phyloP scores from a whole-genome alignment of 1,140 invertebrate genomes.

The Brachionus paranguensis region DNA sequence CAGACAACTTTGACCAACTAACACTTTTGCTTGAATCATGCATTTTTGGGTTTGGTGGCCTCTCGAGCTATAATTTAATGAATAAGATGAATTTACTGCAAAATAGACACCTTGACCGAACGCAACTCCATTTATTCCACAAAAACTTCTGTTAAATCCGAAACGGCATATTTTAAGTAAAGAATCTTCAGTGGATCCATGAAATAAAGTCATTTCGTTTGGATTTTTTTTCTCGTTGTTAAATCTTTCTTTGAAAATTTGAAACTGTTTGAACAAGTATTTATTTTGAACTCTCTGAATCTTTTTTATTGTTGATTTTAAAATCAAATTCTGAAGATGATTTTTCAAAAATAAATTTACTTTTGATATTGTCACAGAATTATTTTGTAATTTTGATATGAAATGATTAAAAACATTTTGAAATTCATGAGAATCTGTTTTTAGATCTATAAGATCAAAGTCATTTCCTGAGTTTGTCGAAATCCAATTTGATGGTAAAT shows the following conservation, averaged over 20 bases:
- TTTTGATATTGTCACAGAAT: neutral
- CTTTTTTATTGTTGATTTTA: neutral
- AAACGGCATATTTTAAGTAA: neutral
- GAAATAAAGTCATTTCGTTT: slow-evolving; percentile 6
- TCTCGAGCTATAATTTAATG: neutral
- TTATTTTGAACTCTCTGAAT: slow-evolving; percentile 6
- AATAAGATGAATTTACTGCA: neutral
- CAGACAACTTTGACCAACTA: neutral
- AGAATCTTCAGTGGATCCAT: neutral
- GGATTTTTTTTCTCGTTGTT: neutral
- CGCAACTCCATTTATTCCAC: slow-evolving; percentile 19
- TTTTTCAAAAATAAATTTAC: neutral
- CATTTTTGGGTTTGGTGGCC: neutral
- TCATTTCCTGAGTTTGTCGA: neutral
- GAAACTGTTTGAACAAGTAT: neutral
- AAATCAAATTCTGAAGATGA: too few relatives aligned
- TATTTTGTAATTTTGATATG: neutral
- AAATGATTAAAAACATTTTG: neutral
- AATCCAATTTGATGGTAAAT: neutral
- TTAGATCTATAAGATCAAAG: neutral
- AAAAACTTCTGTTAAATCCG: slow-evolving; percentile 24
- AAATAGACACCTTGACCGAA: slow-evolving; percentile 23
- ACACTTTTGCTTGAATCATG: neutral
- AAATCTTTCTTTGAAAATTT: neutral
- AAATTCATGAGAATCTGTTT: neutral